phyloP scores from a whole-genome alignment of 2,797 vertebrate species.

The Fringilla coelebs region DNA sequence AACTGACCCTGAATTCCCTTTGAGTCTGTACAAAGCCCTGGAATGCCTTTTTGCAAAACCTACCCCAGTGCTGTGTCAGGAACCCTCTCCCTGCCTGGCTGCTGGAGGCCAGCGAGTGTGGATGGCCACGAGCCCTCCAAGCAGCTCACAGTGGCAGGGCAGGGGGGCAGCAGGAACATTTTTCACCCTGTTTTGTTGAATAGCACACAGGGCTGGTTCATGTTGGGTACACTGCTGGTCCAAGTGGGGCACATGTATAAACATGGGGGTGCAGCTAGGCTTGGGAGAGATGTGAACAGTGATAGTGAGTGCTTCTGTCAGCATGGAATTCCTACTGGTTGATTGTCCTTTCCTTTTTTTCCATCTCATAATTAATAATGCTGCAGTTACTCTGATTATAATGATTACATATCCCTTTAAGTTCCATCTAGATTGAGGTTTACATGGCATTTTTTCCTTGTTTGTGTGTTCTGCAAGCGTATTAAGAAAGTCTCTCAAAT shows the following conservation, averaged over 20 bases:
- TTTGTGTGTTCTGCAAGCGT: conserved; percentile 25
- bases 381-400: neutral
- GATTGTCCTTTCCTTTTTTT: neutral
- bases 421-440: neutral
- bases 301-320: neutral
- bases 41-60: neutral
- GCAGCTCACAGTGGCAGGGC: accelerated
- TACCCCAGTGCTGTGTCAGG: accelerated
- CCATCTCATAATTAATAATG: neutral
- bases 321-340: neutral
- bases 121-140: accelerated
- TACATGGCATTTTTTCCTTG: neutral
- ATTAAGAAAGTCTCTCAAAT: conserved; percentile 31
- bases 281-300: neutral
- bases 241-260: accelerated
- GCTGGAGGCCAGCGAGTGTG: neutral
- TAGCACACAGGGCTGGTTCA: neutral
- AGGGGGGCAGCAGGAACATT: neutral
- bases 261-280: accelerated
- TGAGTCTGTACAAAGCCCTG: neutral
- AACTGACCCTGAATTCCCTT: neutral
- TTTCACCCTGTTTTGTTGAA: neutral
- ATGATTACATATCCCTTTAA: conserved; percentile 4
- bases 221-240: neutral
- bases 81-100: accelerated